phyloP scores from a whole-genome alignment of 1,140 invertebrate genomes.

The Mamestra configurata region DNA sequence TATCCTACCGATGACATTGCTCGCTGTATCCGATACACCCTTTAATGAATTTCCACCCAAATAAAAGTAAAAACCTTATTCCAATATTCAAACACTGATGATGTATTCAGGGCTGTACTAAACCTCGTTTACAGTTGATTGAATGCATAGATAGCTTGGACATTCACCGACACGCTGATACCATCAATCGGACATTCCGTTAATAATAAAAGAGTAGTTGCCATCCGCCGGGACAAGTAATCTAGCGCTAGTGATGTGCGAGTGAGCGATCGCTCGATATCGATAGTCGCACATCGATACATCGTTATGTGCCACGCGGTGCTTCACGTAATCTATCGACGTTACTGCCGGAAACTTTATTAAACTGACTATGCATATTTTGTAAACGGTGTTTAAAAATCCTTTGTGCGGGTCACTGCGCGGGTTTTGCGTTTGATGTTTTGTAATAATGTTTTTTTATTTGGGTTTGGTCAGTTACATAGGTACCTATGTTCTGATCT shows the following conservation, averaged over 20 bases:
- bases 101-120: no score
- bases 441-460: neutral
- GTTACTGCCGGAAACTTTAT: constrained; percentile 1
- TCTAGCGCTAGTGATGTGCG: constrained; percentile 1
- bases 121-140: neutral
- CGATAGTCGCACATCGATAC: neutral
- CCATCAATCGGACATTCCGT: constrained; percentile 4
- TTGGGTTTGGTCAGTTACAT: neutral
- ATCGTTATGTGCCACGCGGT: neutral
- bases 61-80: no score
- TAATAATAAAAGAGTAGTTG: constrained; percentile 28
- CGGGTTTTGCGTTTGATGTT: neutral
- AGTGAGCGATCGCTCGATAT: neutral
- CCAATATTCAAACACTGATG: no score
- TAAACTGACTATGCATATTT: constrained; percentile 6
- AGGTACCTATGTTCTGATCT: neutral
- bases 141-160: neutral
- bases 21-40: no score
- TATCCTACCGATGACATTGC: no score
- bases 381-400: neutral
- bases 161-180: neutral
- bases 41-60: no score
- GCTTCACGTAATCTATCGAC: constrained; percentile 7
- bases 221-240: neutral
- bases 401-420: neutral